Conservation (phyloP, 2,113 vertebrate genomes). For the Petrocephalus microphthalmus region DNA sequence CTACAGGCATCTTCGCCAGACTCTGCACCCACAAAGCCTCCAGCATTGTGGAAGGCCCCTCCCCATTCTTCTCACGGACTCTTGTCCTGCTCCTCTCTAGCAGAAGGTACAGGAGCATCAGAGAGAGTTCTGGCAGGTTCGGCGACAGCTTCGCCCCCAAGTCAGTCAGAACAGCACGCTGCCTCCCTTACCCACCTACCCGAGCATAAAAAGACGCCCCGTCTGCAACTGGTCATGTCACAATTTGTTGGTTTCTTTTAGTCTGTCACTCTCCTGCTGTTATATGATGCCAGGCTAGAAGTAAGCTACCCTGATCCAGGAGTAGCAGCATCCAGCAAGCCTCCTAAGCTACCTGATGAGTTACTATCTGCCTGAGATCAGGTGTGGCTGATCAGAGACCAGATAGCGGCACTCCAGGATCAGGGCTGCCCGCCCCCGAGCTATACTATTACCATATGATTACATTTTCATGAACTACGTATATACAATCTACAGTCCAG, state of each 20-base stretch:
- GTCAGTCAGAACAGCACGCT: too few relatives aligned
- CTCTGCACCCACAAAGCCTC: not conserved
- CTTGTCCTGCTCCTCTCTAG: too few relatives aligned
- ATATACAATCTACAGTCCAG: too few relatives aligned
- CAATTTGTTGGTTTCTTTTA: not conserved
- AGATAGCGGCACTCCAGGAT: not conserved
- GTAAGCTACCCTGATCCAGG: not conserved
- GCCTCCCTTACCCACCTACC: too few relatives aligned
- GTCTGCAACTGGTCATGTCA: not conserved
- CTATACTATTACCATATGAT: too few relatives aligned
- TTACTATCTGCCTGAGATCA: not conserved
- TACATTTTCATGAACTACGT: too few relatives aligned
- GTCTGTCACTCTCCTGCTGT: not conserved
- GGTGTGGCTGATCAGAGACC: not conserved
- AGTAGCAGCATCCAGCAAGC: not conserved
- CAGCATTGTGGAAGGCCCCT: not conserved
- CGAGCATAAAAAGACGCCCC: too few relatives aligned
- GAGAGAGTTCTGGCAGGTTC: too few relatives aligned
- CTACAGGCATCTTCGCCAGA: too few relatives aligned
- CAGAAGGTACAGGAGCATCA: too few relatives aligned
- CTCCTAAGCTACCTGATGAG: not conserved
- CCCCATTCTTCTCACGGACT: not conserved
- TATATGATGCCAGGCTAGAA: not conserved
- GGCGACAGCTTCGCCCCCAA: too few relatives aligned
- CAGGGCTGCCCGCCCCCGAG: too few relatives aligned